Percentiles rank a stretch among this genome's conserved stretches.
phyloP scores from a whole-genome alignment of 2,888 invertebrate species.

The Meiosimyza decipiens region DNA sequence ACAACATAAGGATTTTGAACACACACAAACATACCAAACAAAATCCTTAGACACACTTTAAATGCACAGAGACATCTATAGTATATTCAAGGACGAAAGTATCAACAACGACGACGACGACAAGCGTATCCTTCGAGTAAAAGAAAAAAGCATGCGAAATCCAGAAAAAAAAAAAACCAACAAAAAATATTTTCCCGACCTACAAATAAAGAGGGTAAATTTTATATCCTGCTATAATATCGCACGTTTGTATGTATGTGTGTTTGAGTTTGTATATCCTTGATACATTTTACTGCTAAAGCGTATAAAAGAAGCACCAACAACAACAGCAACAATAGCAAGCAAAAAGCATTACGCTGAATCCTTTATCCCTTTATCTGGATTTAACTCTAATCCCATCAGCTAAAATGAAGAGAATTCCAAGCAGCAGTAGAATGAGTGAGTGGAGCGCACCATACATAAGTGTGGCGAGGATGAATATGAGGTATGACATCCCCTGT shows the following conservation, averaged over 20 bases:
- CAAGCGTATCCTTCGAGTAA: constrained; percentile 17
- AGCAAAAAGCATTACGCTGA: constrained; percentile 54
- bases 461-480: no score
- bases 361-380: constrained; percentile 68
- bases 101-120: constrained; percentile 8
- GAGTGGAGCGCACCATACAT: not conserved
- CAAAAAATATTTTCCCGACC: constrained; percentile 13
- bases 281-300: not conserved
- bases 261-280: constrained; percentile 1
- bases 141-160: no score
- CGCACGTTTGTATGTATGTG: not conserved
- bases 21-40: constrained; percentile 28
- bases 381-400: constrained; percentile 68
- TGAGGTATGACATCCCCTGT: no score
- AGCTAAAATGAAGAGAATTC: constrained; percentile 63
- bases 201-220: constrained; percentile 17
- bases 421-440: constrained; percentile 36
- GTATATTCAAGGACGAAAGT: not conserved
- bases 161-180: not conserved
- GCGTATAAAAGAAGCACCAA: constrained; percentile 31
- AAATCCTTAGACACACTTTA: constrained; percentile 25
- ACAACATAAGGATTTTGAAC: constrained; percentile 37
- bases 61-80: constrained; percentile 13
- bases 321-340: constrained; percentile 41
- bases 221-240: constrained; percentile 13